Percentiles rank a stretch among this genome's conserved stretches.
Conservation (phyloP, 2,113 vertebrate genomes). For the Ariopsis seemanni region DNA sequence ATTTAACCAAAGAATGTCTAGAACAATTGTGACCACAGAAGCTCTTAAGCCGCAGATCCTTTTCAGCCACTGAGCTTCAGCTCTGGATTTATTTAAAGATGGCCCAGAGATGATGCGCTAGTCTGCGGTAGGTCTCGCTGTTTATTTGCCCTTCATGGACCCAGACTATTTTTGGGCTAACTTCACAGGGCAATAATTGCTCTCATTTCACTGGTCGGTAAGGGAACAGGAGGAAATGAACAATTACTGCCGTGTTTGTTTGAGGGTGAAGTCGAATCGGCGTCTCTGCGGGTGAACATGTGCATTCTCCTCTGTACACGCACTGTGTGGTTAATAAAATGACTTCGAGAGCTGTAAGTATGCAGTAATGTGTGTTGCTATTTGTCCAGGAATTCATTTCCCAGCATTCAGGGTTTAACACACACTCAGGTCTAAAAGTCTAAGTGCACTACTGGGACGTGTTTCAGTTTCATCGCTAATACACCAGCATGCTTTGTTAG, state of each 20-base stretch:
- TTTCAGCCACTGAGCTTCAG: slow-evolving; percentile 6
- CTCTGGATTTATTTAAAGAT: slow-evolving; percentile 58
- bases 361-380: slow-evolving; percentile 34
- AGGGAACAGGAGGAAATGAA: slow-evolving; percentile 78
- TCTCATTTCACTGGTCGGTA: slow-evolving; percentile 77
- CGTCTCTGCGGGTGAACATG: slow-evolving; percentile 49
- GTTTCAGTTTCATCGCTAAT: neutral
- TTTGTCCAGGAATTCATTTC: slow-evolving; percentile 3
- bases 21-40: neutral
- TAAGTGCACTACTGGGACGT: neutral
- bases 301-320: slow-evolving; percentile 37
- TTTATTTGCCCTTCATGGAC: slow-evolving; percentile 75
- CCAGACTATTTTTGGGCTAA: slow-evolving; percentile 73
- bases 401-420: neutral
- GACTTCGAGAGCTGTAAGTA: slow-evolving; percentile 9
- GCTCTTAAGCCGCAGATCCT: slow-evolving; percentile 7
- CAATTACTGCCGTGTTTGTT: slow-evolving; percentile 75
- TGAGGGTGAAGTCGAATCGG: slow-evolving; percentile 56
- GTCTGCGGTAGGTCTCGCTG: slow-evolving; percentile 71
- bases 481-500: neutral
- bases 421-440: neutral
- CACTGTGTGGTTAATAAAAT: slow-evolving; percentile 43
- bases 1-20: neutral
- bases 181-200: slow-evolving; percentile 78
- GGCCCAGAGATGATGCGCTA: slow-evolving; percentile 55